These are phyloP conservation scores for Meandrusa payeni DNA, from an alignment of 2,888 invertebrate species.

Conservation along the genomic window DNA sequence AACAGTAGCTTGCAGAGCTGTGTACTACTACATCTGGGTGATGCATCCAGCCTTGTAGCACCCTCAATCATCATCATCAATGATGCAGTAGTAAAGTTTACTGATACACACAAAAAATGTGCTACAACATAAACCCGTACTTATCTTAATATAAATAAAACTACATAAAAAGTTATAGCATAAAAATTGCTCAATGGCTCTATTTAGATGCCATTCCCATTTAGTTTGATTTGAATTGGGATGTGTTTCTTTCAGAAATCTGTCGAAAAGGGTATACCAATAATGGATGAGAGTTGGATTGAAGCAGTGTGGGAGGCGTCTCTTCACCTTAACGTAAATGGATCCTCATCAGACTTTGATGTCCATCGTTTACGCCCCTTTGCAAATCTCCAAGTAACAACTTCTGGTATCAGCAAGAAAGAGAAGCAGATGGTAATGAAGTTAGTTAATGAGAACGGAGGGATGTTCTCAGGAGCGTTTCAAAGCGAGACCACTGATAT, in stretches of 20 bases:
- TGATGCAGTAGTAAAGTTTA: too few relatives aligned
- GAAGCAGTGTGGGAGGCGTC: constrained; percentile 89
- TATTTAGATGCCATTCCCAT: too few relatives aligned
- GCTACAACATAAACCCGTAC: too few relatives aligned
- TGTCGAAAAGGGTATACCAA: constrained; percentile 82
- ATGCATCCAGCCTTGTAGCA: too few relatives aligned
- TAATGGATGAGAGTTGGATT: constrained; percentile 91
- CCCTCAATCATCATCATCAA: too few relatives aligned
- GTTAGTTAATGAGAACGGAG: constrained; percentile 87
- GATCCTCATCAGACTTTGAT: constrained; percentile 83
- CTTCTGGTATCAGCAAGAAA: constrained; percentile 85
- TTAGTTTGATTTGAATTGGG: too few relatives aligned
- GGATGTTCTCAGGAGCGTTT: constrained; percentile 77
- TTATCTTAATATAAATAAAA: too few relatives aligned
- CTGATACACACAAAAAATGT: too few relatives aligned
- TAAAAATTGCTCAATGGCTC: too few relatives aligned
- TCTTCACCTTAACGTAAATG: constrained; percentile 80
- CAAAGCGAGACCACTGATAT: constrained; percentile 78
- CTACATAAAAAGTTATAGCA: too few relatives aligned
- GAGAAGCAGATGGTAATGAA: constrained; percentile 84
- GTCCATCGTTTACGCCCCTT: constrained; percentile 84
- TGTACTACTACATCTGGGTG: too few relatives aligned
- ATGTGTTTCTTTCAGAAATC: constrained; percentile 84
- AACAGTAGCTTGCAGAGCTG: too few relatives aligned
- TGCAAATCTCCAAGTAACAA: constrained; percentile 87